These are phyloP conservation scores for Zygothrica quintamaculata DNA, from an alignment of 2,888 invertebrate genomes.

Conservation along the genomic window DNA sequence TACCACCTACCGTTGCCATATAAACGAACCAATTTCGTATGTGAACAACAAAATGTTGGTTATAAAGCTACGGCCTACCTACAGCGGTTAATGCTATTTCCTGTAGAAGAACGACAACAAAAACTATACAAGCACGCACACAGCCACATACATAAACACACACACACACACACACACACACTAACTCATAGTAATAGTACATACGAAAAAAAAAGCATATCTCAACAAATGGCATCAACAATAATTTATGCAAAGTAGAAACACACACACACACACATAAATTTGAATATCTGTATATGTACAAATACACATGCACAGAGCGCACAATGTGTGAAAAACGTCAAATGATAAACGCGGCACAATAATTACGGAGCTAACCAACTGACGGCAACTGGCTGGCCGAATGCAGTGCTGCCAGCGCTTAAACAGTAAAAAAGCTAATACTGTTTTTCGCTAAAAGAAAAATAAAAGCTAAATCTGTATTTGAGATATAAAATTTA, in stretches of 20 bases:
- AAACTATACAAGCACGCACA: conserved; percentile 15
- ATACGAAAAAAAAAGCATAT: conserved; percentile 16
- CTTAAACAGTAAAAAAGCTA: conserved; percentile 1
- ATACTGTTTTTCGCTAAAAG: too few species aligned
- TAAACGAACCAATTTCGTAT: conserved; percentile 40
- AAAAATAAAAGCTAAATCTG: conserved; percentile 8
- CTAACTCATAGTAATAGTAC: too few species aligned
- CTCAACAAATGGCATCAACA: conserved; percentile 32
- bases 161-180: too few species aligned
- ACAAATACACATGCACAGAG: conserved; percentile 22
- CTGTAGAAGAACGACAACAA: conserved; percentile 53
- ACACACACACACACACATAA: conserved; percentile 22
- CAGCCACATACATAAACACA: not conserved
- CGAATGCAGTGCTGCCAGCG: conserved; percentile 10
- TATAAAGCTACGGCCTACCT: conserved; percentile 41
- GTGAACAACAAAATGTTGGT: conserved; percentile 21
- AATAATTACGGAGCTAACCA: conserved; percentile 33
- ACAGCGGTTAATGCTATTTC: conserved; percentile 54
- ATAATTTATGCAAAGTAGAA: conserved; percentile 59
- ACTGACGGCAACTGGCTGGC: conserved; percentile 56
- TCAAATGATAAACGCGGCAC: conserved; percentile 63
- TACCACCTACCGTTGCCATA: conserved; percentile 21
- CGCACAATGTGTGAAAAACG: conserved; percentile 65
- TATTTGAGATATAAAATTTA: too few species aligned
- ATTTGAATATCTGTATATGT: too few species aligned